Base-by-base conservation (phyloP, 2,113 vertebrate species). In the Gasterosteus aculeatus region DNA sequence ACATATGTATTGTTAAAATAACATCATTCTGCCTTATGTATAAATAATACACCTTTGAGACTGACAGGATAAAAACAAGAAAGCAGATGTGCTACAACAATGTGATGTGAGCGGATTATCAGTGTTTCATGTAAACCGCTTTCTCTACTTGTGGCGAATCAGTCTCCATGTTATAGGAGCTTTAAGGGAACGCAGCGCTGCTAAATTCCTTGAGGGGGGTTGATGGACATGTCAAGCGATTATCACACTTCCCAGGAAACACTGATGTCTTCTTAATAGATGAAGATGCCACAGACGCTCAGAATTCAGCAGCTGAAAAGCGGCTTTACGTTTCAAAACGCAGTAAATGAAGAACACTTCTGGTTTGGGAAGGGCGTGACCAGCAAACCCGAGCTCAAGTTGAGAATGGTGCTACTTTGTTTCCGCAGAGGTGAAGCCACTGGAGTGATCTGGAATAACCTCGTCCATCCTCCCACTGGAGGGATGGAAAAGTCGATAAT, bases 211-310 rank as follows among this genome's bases (percentile, higher is more conserved):
- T 75, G 9, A 73, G 77, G 87, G 67, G 47, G 67, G 73, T 78
- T 72, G 83, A 81, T 66, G 69, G 58, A 67, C 82, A 76, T 66
- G 78, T 87, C 85, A 83, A 47, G 78, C 41, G 12, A 87, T 78
- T 82, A 64, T 83, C 75, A 74, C 19, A 67, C 78, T 75, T 74
- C 53, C 56, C 77, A 68, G 70, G 46, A 68, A 81, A 75, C 66
- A 75, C 57, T 75, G 82, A 81, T 74, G 72, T 83, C 69, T 84
- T 79, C 83, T 77, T 87, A 83, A 77, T 53, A 73, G 60, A 72
- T 69, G 61, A 69, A 3, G 39, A 74, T 46, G 33, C 47, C 22
- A 46, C 61, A 59, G 85, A 69, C 77, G 60, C 79, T 67, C 2
- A 7, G 29, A 26, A 41, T 65, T 35, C 46, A 76, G 76, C 68